Percentiles rank a stretch among this genome's conserved stretches.
phyloP scores from a whole-genome alignment of 2,797 vertebrate species.

The Eulemur coronatus region DNA sequence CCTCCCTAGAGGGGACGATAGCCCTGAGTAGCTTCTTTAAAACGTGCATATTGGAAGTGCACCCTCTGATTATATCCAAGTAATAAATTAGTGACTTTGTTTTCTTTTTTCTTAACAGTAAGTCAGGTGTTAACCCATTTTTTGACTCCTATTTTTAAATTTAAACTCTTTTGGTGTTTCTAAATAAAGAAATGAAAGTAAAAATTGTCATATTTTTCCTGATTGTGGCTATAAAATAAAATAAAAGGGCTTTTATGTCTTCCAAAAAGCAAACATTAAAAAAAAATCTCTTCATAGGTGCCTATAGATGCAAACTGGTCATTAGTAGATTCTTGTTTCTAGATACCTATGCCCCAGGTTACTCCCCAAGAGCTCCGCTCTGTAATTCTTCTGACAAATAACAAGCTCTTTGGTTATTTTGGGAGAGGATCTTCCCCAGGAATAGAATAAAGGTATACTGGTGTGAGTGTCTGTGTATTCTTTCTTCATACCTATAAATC shows the following conservation, averaged over 20 bases:
- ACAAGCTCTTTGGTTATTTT: slow-evolving; percentile 82
- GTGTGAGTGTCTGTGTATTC: slow-evolving; percentile 79
- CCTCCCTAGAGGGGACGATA: background rate
- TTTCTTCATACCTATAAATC: slow-evolving; percentile 83
- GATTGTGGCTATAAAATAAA: slow-evolving; percentile 55
- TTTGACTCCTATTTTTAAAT: background rate
- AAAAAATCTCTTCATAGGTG: background rate
- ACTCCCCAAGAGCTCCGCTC: slow-evolving; percentile 72
- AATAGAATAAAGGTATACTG: slow-evolving; percentile 80
- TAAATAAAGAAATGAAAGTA: background rate
- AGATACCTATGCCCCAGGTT: slow-evolving; percentile 68
- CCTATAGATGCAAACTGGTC: slow-evolving; percentile 59
- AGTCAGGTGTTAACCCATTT: background rate
- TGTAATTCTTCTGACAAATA: slow-evolving; percentile 84
- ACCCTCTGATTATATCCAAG: background rate
- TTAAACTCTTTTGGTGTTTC: background rate
- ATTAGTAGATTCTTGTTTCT: slow-evolving; percentile 67
- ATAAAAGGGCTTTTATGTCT: background rate
- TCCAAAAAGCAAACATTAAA: slow-evolving; percentile 22
- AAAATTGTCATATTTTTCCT: background rate
- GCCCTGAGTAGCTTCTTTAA: background rate
- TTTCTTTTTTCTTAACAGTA: background rate
- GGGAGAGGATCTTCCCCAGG: slow-evolving; percentile 80
- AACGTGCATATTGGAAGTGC: background rate
- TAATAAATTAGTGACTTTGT: background rate